Evolutionary conservation across 2,888 invertebrate genomes (phyloP), one percentile per base, ranked within the genome.

Genomic region (Bombylius discolor): DNA sequence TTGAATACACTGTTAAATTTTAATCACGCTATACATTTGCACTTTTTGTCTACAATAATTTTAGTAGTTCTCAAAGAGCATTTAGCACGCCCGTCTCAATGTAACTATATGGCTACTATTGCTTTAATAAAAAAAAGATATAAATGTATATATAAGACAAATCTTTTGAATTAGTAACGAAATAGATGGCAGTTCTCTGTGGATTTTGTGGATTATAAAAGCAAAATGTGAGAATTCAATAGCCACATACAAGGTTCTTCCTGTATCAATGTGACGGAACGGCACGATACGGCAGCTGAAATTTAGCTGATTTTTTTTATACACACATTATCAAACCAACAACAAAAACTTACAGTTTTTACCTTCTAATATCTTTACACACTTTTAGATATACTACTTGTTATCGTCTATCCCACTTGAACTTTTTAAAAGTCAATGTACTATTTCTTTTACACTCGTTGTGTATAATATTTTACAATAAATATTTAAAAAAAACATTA

Each of bases 161-260:
- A 5, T 23, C 42, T 9, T 23, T 52, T 13, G 47, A 33, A 13
- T 34, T 14, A 7, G 34, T 46, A 52, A 49, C 53, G 42, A 53
- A 49, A 53, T 44, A n/a, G 49, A 6, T 33, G 32, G 42, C n/a
- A 23, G 23, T 3, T 52, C 45, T 31, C 7, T 36, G 47, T 52
- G 36, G 5, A 36, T 33, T 23, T 23, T 52, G 34, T 33, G 34
- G 49, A 45, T 49, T 49, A 48, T 59, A 62, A 57, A 52, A 58
- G 53, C 55, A 56, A 23, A 23, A 23, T 23, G 23, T 23, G 23
- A 23, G 58, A 59, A 59, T 52, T 59, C 64, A 67, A 66, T 67
- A 67, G 67, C 65, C 64, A 64, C 65, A 57, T 60, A 66, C 70
- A 70, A 70, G 70, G 70, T 70, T 70, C 70, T 70, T 70, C 70